phyloP scores from a whole-genome alignment of 2,797 vertebrate genomes.

The Todus mexicanus region DNA sequence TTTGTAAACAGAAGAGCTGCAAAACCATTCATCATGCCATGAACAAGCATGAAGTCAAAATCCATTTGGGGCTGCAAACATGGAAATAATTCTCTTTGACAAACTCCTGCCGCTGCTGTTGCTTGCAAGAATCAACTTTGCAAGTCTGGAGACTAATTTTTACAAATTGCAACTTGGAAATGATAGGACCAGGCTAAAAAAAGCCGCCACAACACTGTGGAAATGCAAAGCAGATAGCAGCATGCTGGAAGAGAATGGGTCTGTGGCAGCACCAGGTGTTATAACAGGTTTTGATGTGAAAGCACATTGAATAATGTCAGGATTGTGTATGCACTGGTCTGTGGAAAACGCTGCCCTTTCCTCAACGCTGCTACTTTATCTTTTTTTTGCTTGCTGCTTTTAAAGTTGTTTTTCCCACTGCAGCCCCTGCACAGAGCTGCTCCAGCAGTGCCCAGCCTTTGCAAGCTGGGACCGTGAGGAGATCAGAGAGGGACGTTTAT shows the following conservation, averaged over 20 bases:
- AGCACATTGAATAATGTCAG: not conserved
- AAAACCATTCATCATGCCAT: not conserved
- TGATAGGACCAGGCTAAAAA: not conserved
- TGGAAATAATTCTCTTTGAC: slow-evolving; percentile 5
- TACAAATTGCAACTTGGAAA: slow-evolving; percentile 6
- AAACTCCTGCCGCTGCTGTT: not conserved
- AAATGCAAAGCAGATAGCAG: not conserved
- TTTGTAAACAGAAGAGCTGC: not conserved
- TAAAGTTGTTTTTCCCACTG: not conserved
- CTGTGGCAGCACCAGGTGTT: not conserved
- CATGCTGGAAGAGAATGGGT: not conserved
- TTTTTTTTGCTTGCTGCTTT: not conserved
- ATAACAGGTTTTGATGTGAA: not conserved
- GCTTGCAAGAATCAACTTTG: not conserved
- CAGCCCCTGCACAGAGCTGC: not conserved
- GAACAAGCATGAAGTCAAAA: not conserved
- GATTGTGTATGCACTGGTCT: not conserved
- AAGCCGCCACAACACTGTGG: not conserved
- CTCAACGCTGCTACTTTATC: not conserved
- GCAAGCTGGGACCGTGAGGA: not conserved
- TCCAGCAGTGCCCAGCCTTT: not conserved
- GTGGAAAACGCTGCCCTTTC: not conserved
- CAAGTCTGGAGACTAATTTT: not conserved
- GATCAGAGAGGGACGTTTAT: slow-evolving; percentile 1
- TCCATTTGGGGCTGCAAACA: not conserved